Evolutionary conservation across 2,888 invertebrate species (phyloP).

Genomic region (Mimachlamys varia): DNA sequence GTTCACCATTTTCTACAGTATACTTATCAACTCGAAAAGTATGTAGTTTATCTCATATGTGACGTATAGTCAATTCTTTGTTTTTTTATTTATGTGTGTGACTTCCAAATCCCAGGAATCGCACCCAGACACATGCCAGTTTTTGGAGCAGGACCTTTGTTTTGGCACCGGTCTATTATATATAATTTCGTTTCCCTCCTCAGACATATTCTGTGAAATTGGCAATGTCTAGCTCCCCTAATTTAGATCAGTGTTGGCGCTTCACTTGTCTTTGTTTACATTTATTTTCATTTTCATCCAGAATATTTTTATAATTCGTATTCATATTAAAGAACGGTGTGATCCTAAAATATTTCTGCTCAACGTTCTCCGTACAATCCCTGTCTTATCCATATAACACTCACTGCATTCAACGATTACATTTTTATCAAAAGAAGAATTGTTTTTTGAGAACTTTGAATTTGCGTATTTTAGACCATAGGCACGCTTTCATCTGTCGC

Average conservation of each 20-base stretch:
- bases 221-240: background rate
- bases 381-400: no score
- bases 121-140: background rate
- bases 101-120: background rate
- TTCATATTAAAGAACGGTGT: background rate
- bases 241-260: background rate
- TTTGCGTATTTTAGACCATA: no score
- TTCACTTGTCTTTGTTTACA: background rate
- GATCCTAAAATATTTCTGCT: background rate
- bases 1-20: no score
- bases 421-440: no score
- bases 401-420: no score
- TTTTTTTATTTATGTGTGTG: background rate
- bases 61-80: background rate
- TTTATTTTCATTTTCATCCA: conserved; percentile 3
- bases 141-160: background rate
- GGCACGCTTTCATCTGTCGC: background rate
- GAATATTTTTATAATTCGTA: background rate
- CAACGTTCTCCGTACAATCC: no score
- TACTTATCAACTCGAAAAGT: no score
- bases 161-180: background rate
- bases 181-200: conserved; percentile 12
- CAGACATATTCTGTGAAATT: conserved; percentile 14
- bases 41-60: background rate
- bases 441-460: no score